Conservation (phyloP, 2,113 vertebrate species). For the Melanerpes formicivorus region DNA sequence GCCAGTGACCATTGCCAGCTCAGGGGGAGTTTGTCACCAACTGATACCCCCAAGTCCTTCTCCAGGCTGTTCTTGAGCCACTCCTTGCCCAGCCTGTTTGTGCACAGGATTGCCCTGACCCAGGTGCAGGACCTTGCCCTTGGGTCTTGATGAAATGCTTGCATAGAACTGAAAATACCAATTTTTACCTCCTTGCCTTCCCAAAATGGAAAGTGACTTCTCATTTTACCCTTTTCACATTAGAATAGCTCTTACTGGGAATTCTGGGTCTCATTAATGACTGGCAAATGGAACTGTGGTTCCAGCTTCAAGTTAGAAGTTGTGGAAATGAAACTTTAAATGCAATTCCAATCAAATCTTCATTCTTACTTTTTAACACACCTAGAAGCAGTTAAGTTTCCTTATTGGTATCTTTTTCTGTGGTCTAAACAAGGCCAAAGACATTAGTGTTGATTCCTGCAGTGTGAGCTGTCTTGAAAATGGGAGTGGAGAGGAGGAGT, state of each 20-base stretch:
- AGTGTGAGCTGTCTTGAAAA: not conserved
- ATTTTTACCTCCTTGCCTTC: not conserved
- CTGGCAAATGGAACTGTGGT: not conserved
- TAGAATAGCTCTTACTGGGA: not conserved
- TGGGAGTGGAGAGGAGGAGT: not conserved
- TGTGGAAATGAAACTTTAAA: not conserved
- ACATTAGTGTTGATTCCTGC: not conserved
- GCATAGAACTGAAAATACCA: not conserved
- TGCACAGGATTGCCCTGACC: no score
- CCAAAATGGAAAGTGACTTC: not conserved
- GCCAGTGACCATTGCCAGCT: no score
- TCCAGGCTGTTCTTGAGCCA: no score
- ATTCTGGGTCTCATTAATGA: not conserved
- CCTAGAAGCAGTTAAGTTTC: not conserved
- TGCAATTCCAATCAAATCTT: not conserved
- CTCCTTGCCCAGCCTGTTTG: no score
- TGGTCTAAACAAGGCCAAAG: not conserved
- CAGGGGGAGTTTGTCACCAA: no score
- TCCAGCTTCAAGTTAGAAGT: not conserved
- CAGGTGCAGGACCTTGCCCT: no score
- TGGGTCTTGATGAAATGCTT: not conserved
- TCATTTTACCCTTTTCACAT: not conserved
- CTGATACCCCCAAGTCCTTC: no score
- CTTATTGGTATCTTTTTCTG: not conserved
- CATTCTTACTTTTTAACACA: not conserved